Evolutionary conservation across 2,113 vertebrate genomes (phyloP).

Genomic region (Leucoraja erinaceus): DNA sequence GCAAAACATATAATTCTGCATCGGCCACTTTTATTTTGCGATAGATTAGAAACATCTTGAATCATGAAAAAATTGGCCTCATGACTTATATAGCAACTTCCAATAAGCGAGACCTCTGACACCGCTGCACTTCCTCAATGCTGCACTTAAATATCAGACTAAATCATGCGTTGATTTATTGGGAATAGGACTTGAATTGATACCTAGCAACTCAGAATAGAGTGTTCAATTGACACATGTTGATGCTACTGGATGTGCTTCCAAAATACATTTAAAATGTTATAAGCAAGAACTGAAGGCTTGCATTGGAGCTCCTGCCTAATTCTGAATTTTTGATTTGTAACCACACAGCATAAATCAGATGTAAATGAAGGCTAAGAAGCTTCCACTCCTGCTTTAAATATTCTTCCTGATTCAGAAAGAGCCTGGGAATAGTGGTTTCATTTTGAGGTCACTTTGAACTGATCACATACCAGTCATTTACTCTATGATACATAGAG

Average conservation of each 20-base stretch:
- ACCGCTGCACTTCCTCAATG: neutral
- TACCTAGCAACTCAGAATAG: neutral
- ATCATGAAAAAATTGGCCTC: neutral
- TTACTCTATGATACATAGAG: neutral
- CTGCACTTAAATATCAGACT: neutral
- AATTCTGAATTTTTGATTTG: neutral
- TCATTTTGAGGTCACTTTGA: neutral
- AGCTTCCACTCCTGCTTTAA: neutral
- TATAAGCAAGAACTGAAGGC: neutral
- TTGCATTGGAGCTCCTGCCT: neutral
- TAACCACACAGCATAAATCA: neutral
- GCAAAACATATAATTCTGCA: neutral
- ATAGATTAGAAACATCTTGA: neutral
- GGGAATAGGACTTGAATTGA: neutral
- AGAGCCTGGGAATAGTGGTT: neutral
- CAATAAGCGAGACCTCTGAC: neutral
- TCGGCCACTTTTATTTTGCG: neutral
- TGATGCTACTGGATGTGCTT: neutral
- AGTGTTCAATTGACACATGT: neutral
- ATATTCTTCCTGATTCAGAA: slow-evolving; percentile 20
- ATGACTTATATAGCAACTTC: neutral
- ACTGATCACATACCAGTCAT: neutral
- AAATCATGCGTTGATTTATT: neutral
- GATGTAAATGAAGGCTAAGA: neutral
- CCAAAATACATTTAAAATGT: neutral